These are phyloP conservation scores for Emydoidea blandingii DNA, from an alignment of 2,797 vertebrate genomes.

Conservation along the genomic window DNA sequence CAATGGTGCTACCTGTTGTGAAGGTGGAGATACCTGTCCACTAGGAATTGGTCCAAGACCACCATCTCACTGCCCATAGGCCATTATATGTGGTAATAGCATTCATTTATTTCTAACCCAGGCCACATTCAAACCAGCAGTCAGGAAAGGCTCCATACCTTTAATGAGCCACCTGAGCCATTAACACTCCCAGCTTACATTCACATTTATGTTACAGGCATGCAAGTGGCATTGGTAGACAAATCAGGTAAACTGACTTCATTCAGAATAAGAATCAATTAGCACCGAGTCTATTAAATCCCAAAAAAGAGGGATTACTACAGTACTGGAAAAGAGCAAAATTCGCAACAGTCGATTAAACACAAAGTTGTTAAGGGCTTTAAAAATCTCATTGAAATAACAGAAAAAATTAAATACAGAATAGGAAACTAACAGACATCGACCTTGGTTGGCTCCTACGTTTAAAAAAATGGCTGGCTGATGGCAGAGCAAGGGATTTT, in stretches of 20 bases:
- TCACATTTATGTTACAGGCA: too few species aligned
- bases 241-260: not conserved
- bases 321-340: not conserved
- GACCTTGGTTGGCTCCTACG: not conserved
- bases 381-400: not conserved
- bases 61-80: not conserved
- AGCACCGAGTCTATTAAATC: not conserved
- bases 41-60: not conserved
- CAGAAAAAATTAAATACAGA: not conserved
- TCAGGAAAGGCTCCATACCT: not conserved
- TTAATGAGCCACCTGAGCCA: not conserved
- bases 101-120: not conserved
- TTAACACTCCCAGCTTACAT: too few species aligned
- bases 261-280: not conserved
- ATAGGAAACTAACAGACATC: not conserved
- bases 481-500: not conserved
- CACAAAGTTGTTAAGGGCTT: not conserved
- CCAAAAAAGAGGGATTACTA: not conserved
- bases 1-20: not conserved
- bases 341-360: not conserved
- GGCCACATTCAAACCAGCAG: not conserved
- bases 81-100: not conserved
- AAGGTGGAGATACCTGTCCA: not conserved
- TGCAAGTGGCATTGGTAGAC: not conserved
- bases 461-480: not conserved